These are phyloP conservation scores for Butorides virescens DNA, from an alignment of 2,113 vertebrate genomes.

Conservation along the genomic window DNA sequence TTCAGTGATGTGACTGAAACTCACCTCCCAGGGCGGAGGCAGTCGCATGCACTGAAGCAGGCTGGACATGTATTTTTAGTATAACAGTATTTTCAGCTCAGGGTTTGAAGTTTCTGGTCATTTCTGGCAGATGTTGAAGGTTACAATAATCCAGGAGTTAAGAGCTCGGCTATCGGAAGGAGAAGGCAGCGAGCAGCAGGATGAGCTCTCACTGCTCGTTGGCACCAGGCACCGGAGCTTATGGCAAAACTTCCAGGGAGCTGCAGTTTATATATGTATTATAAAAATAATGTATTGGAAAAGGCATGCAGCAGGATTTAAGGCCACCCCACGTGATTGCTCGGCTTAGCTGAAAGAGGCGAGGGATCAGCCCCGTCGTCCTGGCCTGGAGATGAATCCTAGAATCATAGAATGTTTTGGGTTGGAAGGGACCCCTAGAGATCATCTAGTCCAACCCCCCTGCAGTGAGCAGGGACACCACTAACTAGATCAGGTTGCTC, in stretches of 20 bases:
- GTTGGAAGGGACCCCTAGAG: too few species aligned
- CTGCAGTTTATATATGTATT: background rate
- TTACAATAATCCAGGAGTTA: background rate
- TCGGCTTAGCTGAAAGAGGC: background rate
- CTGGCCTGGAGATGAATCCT: background rate
- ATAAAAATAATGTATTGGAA: background rate
- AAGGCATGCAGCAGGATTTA: background rate
- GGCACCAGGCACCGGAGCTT: background rate
- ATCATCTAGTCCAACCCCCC: too few species aligned
- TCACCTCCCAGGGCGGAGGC: background rate
- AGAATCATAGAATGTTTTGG: too few species aligned
- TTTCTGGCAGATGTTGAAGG: background rate
- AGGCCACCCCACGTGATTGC: background rate
- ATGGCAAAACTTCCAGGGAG: background rate
- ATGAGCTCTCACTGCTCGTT: background rate
- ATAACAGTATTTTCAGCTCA: background rate
- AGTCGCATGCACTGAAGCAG: background rate
- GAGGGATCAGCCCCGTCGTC: background rate
- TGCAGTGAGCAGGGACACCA: too few species aligned
- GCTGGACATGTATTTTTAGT: background rate
- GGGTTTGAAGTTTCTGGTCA: background rate
- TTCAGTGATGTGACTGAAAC: conserved; percentile 10
- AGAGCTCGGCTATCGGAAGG: background rate
- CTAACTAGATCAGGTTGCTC: too few species aligned
- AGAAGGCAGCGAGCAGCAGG: background rate